These are phyloP conservation scores for Pheosia tremula DNA, from an alignment of 2,888 invertebrate genomes.

Conservation along the genomic window DNA sequence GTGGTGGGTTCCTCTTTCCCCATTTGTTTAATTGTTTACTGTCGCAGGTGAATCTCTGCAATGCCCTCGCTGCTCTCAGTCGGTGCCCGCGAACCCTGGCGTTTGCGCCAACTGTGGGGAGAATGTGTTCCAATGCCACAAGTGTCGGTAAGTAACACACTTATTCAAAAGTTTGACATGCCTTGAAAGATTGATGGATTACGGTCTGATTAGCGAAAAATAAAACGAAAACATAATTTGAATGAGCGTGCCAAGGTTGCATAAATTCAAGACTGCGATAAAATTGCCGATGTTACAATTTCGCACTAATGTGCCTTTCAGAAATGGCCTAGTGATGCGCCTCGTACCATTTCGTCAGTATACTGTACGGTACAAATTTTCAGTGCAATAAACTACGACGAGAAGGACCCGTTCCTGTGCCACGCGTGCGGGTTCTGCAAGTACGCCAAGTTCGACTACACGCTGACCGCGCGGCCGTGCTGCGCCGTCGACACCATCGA, in stretches of 20 bases:
- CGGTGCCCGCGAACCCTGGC: constrained; percentile 98
- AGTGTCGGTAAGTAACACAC: constrained; percentile 90
- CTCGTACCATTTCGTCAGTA: too few species aligned
- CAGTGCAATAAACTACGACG: constrained; percentile 99
- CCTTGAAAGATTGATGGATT: too few species aligned
- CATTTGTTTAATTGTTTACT: background rate
- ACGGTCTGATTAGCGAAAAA: too few species aligned
- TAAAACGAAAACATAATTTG: too few species aligned
- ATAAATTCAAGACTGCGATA: too few species aligned
- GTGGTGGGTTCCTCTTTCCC: too few species aligned
- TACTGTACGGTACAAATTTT: too few species aligned
- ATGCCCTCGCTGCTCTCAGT: constrained; percentile 97
- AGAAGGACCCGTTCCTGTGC: constrained; percentile 99
- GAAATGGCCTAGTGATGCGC: too few species aligned
- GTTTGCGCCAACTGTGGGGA: constrained; percentile 99
- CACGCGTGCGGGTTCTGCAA: constrained; percentile 99
- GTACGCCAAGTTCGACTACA: constrained; percentile 99
- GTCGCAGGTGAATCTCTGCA: constrained; percentile 91
- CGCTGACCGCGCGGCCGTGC: constrained; percentile 94
- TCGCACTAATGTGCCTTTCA: too few species aligned
- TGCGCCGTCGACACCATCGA: constrained; percentile 99
- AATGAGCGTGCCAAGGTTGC: too few species aligned
- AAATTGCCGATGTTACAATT: too few species aligned
- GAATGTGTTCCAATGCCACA: constrained; percentile 99
- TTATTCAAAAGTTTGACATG: too few species aligned